phyloP scores from a whole-genome alignment of 2,113 vertebrate species.

The Pholis gunnellus region DNA sequence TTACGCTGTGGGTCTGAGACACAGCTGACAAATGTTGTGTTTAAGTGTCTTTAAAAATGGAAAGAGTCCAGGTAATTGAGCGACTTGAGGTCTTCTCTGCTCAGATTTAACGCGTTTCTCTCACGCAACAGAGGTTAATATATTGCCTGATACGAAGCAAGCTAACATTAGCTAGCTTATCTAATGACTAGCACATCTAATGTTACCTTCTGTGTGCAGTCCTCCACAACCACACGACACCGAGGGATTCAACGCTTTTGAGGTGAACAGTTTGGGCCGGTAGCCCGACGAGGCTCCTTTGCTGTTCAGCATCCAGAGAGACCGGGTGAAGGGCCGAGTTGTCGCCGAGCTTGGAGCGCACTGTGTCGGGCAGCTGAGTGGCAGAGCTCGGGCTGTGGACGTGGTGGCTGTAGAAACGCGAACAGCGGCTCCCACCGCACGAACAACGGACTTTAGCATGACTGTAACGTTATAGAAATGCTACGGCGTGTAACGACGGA shows the following conservation, averaged over 20 bases:
- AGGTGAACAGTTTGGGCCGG: constrained; percentile 79
- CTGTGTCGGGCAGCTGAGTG: constrained; percentile 65
- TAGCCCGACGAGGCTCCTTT: constrained; percentile 70
- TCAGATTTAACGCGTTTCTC: background rate
- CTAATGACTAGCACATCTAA: rapidly evolving
- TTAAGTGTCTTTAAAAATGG: background rate
- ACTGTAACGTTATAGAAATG: background rate
- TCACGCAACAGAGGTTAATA: background rate
- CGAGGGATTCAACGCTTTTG: constrained; percentile 70
- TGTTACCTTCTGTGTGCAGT: constrained; percentile 92
- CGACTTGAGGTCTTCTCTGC: background rate
- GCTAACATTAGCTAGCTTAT: background rate
- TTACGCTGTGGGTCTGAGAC: background rate
- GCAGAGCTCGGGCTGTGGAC: constrained; percentile 63
- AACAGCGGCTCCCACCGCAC: constrained; percentile 74
- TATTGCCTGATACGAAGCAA: background rate
- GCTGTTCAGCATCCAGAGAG: constrained; percentile 83
- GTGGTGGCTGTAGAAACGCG: constrained; percentile 69
- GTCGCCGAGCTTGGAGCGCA: constrained; percentile 60
- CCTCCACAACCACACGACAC: constrained; percentile 88
- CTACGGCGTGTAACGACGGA: background rate
- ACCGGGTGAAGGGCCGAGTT: constrained; percentile 82
- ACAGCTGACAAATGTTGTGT: background rate
- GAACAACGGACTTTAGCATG: constrained; percentile 82
- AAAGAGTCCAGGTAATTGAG: background rate